phyloP scores from a whole-genome alignment of 2,113 vertebrate species.

The Amia ocellicauda region DNA sequence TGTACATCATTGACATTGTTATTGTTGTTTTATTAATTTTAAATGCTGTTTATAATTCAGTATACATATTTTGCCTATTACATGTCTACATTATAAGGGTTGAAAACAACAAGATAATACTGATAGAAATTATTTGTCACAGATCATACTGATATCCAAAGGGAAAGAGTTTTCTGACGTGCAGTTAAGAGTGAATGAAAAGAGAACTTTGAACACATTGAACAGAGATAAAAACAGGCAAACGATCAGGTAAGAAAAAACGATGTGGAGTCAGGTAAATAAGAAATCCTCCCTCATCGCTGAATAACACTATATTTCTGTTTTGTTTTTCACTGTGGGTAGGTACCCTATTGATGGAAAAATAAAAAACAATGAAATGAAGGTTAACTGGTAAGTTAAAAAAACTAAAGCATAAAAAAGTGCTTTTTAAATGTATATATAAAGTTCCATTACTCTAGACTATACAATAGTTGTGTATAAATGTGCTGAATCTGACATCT shows the following conservation, averaged over 20 bases:
- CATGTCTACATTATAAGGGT: no score
- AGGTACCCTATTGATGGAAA: constrained; percentile 93
- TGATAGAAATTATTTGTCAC: constrained; percentile 25
- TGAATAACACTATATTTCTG: neutral
- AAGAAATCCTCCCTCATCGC: neutral
- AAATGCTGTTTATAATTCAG: no score
- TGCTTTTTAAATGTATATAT: neutral
- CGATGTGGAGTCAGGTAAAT: neutral
- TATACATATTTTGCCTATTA: no score
- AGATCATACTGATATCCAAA: constrained; percentile 81
- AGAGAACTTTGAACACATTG: constrained; percentile 80
- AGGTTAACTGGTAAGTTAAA: constrained; percentile 87
- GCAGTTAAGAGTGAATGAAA: constrained; percentile 86
- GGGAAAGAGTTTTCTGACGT: constrained; percentile 85
- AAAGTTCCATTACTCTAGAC: no score
- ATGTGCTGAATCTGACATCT: no score
- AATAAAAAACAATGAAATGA: constrained; percentile 96
- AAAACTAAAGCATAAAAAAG: neutral
- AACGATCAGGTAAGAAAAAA: constrained; percentile 79
- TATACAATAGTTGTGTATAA: no score
- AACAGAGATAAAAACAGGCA: constrained; percentile 86
- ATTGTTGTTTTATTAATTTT: constrained; percentile 6
- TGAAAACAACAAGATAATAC: neutral
- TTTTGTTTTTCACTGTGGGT: constrained; percentile 28
- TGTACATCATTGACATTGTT: neutral